Percentiles rank a stretch among this genome's conserved stretches.
Evolutionary conservation across 2,888 invertebrate genomes (phyloP).

Genomic region (Cataglyphis albicans): DNA sequence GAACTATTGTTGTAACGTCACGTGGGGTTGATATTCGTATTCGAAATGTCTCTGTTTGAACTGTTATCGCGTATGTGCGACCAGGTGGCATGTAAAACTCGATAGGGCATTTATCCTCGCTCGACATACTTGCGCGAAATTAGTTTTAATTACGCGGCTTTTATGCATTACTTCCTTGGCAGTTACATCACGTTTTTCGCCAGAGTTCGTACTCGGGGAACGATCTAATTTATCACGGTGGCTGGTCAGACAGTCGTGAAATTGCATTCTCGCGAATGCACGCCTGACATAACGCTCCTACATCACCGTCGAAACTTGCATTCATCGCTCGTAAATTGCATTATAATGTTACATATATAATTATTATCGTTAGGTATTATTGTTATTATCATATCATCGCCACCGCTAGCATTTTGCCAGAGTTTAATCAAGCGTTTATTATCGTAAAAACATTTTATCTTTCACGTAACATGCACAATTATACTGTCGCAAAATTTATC

Average conservation of each 20-base stretch:
- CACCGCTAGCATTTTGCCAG: not conserved
- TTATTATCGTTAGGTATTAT: slow-evolving; percentile 1
- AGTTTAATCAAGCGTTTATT: slow-evolving; percentile 31
- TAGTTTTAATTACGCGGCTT: slow-evolving; percentile 43
- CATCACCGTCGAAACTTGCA: slow-evolving; percentile 45
- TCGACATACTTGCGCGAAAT: slow-evolving; percentile 9
- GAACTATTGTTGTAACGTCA: slow-evolving; percentile 41
- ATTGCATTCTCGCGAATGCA: slow-evolving; percentile 49
- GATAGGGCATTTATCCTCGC: slow-evolving; percentile 5
- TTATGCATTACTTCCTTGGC: slow-evolving; percentile 36
- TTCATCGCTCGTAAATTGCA: slow-evolving; percentile 44
- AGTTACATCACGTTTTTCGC: slow-evolving; percentile 47
- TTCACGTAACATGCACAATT: slow-evolving; percentile 12
- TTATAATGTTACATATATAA: slow-evolving; percentile 34
- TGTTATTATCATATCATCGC: not conserved
- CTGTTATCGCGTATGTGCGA: not conserved
- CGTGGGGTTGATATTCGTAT: slow-evolving; percentile 33
- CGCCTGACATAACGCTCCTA: slow-evolving; percentile 42
- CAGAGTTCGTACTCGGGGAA: not conserved
- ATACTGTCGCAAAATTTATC: slow-evolving; percentile 13
- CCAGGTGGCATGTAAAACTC: not conserved
- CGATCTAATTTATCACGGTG: slow-evolving; percentile 55
- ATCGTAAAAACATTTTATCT: slow-evolving; percentile 39
- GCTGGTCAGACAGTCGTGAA: slow-evolving; percentile 50
- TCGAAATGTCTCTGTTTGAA: slow-evolving; percentile 27